A percentile compares a stretch with the other conserved stretches of the same genome.
Evolutionary conservation across 2,113 vertebrate species (phyloP).

Genomic region (Lota lota): DNA sequence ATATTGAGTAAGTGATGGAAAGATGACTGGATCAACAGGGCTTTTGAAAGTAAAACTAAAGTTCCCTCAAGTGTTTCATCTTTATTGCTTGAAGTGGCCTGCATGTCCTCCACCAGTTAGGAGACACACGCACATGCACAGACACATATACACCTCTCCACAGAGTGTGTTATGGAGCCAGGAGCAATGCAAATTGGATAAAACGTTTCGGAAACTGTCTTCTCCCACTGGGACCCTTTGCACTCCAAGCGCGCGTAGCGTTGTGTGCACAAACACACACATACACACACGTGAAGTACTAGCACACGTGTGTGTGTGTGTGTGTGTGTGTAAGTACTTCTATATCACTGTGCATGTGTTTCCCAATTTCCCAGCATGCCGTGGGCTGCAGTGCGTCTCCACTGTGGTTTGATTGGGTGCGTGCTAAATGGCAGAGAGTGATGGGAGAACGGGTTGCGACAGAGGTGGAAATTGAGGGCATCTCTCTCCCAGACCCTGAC

Average conservation of each 20-base stretch:
- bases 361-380: conserved; percentile 6
- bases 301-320: conserved; percentile 6
- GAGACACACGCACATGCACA: conserved; percentile 12
- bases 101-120: conserved; percentile 32
- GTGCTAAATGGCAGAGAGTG: not conserved
- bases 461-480: no score
- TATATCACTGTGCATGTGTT: conserved; percentile 1
- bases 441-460: not conserved
- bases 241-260: conserved; percentile 39
- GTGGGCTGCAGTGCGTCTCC: conserved; percentile 14
- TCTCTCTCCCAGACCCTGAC: no score
- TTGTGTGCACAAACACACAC: conserved; percentile 4
- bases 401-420: conserved; percentile 11
- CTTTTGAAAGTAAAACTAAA: no score
- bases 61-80: not conserved
- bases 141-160: conserved; percentile 20
- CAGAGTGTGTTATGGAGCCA: conserved; percentile 55
- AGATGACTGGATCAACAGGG: no score
- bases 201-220: conserved; percentile 71
- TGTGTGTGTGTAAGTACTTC: conserved; percentile 14
- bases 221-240: conserved; percentile 60
- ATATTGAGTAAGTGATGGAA: no score
- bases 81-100: conserved; percentile 20
- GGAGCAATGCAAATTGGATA: conserved; percentile 72
- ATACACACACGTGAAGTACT: not conserved